phyloP scores from a whole-genome alignment of 2,797 vertebrate genomes.

The Sorex maritimensis region DNA sequence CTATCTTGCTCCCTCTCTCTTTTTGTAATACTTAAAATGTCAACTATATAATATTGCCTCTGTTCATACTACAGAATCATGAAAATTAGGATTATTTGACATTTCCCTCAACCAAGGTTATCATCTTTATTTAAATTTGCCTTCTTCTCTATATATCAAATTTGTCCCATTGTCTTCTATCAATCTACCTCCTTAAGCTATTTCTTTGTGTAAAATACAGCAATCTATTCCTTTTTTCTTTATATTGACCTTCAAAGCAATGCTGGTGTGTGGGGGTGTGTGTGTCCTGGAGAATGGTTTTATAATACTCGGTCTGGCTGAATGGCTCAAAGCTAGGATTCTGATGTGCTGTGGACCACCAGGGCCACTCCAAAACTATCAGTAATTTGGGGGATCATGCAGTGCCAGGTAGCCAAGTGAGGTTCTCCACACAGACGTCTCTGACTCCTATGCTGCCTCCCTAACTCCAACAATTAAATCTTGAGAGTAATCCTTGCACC shows the following conservation, averaged over 20 bases:
- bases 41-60: not conserved
- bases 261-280: too few species aligned
- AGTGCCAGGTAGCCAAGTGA: too few species aligned
- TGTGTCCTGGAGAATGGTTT: too few species aligned
- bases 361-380: too few species aligned
- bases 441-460: too few species aligned
- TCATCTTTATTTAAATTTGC: not conserved
- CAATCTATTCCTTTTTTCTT: not conserved
- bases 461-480: not conserved
- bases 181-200: not conserved
- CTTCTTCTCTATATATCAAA: constrained; percentile 16
- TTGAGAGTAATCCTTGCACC: not conserved
- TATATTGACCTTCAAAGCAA: too few species aligned
- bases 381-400: too few species aligned
- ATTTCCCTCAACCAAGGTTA: not conserved
- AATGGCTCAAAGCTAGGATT: too few species aligned
- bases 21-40: not conserved
- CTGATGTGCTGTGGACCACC: too few species aligned
- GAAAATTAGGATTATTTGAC: not conserved
- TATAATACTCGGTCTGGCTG: too few species aligned
- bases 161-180: not conserved
- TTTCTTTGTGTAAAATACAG: not conserved
- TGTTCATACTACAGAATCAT: not conserved
- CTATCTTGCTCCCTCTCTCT: not conserved
- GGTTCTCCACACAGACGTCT: too few species aligned